Base-by-base conservation (phyloP, 1,140 invertebrate species). In the Pristionchus pacificus region DNA sequence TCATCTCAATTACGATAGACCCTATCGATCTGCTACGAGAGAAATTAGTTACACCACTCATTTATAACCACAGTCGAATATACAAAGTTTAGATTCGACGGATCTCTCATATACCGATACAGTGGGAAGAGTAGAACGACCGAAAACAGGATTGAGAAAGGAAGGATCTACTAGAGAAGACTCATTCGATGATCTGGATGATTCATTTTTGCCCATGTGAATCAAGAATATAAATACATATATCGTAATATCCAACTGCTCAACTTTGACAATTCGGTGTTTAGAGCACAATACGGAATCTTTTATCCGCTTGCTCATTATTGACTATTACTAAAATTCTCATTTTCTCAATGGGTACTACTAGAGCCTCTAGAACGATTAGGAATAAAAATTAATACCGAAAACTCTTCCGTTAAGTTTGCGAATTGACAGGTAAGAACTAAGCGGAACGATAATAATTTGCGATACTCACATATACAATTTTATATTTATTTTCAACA, bases 71-170 rank as follows among this genome's bases (percentile, higher is more conserved):
- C 55, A 31, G 38, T 58, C 38, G 30, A 70, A 55, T 58, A 57
- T 49, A 58, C 57, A 29, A 27, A 38, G 77, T 69, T 28, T 67
- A 82, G 81, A 73, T 70, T 72, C 75, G 6, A 74, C 70, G 1
- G 90, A 91, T 85, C 85, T 87, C 10, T 86, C 85, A 71, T 92
- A 91, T 80, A 84, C 85, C 13, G 91, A 93, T 87, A 90, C 90
- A 1, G 81, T 93, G 57, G 91, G 91, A 49, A 49, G 19, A 19
- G 38, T 49, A 10, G 38, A 49, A 49, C 38, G 6, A 49, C 19
- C 38, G 6, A 49, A 49, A 19, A 49, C 38, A 10, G 38, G 38
- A 49, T 19, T 49, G 38, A 49, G 38, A 49, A 49, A 49, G 19
- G 38, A 19, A 49, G 19, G 6, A 49, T 10, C 6, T 49, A 19